Conservation (phyloP, 2,113 vertebrate species). For the Arizona elegans region DNA sequence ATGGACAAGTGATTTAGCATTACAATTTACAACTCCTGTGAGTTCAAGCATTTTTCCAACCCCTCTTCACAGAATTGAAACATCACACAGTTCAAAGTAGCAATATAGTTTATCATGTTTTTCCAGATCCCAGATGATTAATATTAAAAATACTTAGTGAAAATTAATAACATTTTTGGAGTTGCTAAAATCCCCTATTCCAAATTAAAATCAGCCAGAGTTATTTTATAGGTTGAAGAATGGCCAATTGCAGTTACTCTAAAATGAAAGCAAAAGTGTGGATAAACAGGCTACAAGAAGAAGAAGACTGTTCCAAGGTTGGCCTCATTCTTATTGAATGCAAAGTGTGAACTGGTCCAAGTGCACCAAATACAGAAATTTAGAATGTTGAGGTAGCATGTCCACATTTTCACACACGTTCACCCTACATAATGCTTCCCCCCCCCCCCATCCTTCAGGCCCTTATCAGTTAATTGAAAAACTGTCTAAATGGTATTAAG, state of each 20-base stretch:
- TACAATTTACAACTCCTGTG: not conserved
- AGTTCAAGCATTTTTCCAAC: not conserved
- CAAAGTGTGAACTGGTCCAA: not conserved
- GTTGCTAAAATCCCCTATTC: not conserved
- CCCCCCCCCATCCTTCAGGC: not conserved
- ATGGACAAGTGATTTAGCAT: not conserved
- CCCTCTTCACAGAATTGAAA: not conserved
- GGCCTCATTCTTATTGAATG: not conserved
- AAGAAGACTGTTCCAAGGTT: not conserved
- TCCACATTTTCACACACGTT: not conserved
- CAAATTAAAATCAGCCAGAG: not conserved
- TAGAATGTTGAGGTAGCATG: not conserved
- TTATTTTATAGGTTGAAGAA: not conserved
- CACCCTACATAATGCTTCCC: not conserved
- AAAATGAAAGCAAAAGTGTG: not conserved
- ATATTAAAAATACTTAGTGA: not conserved
- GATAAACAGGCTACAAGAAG: not conserved
- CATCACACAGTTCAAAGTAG: not conserved
- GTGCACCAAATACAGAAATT: not conserved
- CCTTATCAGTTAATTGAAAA: not conserved
- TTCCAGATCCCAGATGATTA: not conserved
- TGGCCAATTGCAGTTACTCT: not conserved
- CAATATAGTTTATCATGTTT: not conserved
- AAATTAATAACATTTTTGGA: not conserved
- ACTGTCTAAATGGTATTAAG: not conserved